Evolutionary conservation across 2,113 vertebrate species (phyloP).

Genomic region (Antechinus flavipes): DNA sequence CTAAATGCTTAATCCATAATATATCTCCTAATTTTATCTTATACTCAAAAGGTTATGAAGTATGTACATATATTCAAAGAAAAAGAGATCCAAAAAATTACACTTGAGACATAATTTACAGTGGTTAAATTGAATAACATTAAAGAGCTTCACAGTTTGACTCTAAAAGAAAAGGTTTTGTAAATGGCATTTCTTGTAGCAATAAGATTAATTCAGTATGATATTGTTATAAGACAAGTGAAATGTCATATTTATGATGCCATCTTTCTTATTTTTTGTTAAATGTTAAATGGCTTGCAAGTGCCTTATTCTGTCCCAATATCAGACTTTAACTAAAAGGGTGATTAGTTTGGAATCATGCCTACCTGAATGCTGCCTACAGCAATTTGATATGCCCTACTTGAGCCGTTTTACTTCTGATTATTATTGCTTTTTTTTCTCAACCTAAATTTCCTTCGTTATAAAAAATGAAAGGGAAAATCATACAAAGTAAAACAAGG

Average conservation of each 20-base stretch:
- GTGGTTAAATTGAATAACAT: constrained; percentile 51
- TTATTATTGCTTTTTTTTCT: background rate
- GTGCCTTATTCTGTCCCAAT: background rate
- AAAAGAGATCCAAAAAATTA: constrained; percentile 40
- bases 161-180: constrained; percentile 38
- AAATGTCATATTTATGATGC: constrained; percentile 37
- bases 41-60: constrained; percentile 59
- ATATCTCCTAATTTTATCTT: constrained; percentile 59
- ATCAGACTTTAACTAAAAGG: background rate
- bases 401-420: background rate
- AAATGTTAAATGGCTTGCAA: background rate
- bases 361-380: background rate
- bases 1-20: constrained; percentile 65
- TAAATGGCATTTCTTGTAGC: constrained; percentile 37
- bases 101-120: constrained; percentile 63
- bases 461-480: background rate
- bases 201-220: background rate
- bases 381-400: background rate
- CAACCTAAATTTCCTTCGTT: background rate
- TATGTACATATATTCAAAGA: constrained; percentile 55
- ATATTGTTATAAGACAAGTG: constrained; percentile 25
- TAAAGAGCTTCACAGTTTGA: constrained; percentile 75
- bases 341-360: background rate
- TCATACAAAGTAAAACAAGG: background rate
- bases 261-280: background rate